A percentile compares a stretch with the other conserved stretches of the same genome.
phyloP scores from a whole-genome alignment of 2,888 invertebrate genomes.

The Habroteleia sp. region DNA sequence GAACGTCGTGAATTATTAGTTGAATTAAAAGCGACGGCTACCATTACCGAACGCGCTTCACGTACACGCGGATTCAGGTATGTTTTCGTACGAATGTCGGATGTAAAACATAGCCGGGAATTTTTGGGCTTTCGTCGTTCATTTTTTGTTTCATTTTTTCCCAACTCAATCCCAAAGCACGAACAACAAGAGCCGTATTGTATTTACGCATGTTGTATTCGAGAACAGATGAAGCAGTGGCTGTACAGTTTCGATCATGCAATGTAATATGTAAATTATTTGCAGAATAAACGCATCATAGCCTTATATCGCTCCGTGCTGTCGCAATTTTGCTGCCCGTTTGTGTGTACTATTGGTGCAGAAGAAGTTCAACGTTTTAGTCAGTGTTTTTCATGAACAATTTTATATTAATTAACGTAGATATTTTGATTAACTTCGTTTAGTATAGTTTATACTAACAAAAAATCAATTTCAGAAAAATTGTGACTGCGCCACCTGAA shows the following conservation, averaged over 20 bases:
- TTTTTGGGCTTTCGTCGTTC: slow-evolving; percentile 55
- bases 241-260: slow-evolving; percentile 41
- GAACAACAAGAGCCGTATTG: slow-evolving; percentile 72
- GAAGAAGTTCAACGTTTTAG: too few relatives aligned
- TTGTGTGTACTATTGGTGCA: too few relatives aligned
- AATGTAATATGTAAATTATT: slow-evolving; percentile 46
- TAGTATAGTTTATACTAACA: too few relatives aligned
- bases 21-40: slow-evolving; percentile 59
- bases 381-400: too few relatives aligned
- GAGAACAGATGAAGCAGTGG: slow-evolving; percentile 66
- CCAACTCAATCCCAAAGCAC: slow-evolving; percentile 70
- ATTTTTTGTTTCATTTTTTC: slow-evolving; percentile 65
- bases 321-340: neutral
- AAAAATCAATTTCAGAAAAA: too few relatives aligned
- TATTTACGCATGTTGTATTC: slow-evolving; percentile 72
- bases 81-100: slow-evolving; percentile 54
- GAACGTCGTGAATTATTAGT: slow-evolving; percentile 59
- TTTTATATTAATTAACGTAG: too few relatives aligned
- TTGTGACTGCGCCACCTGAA: too few relatives aligned
- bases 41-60: slow-evolving; percentile 46
- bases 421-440: too few relatives aligned
- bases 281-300: slow-evolving; percentile 37
- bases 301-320: slow-evolving; percentile 8
- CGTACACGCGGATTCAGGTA: slow-evolving; percentile 45
- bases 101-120: slow-evolving; percentile 57